A percentile compares a stretch with the other conserved stretches of the same genome.
phyloP scores from a whole-genome alignment of 2,113 vertebrate genomes.

The Oncorhynchus tshawytscha region DNA sequence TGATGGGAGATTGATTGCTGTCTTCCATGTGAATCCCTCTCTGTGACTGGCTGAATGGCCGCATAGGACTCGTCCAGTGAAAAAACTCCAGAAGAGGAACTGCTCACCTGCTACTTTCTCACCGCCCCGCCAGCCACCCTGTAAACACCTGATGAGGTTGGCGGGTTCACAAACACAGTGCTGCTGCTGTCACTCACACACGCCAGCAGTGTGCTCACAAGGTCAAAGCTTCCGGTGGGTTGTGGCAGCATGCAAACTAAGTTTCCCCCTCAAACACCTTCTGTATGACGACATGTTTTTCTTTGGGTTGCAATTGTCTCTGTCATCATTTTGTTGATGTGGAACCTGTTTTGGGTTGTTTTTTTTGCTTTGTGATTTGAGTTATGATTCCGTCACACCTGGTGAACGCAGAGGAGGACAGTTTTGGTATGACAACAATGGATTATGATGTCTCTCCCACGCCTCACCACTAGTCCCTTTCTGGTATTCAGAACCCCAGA shows the following conservation, averaged over 20 bases:
- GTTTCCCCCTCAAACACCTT: background rate
- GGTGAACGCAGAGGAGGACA: background rate
- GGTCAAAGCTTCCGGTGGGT: background rate
- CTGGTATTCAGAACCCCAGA: background rate
- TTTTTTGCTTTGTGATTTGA: background rate
- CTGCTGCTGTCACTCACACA: background rate
- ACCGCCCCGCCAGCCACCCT: background rate
- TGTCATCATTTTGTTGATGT: background rate
- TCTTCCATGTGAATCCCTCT: constrained; percentile 4
- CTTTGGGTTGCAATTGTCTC: no score
- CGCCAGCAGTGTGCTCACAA: background rate
- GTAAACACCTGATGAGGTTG: background rate
- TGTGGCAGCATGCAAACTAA: background rate
- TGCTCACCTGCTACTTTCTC: constrained; percentile 14
- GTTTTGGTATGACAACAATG: background rate
- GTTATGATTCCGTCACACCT: background rate
- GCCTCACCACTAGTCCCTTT: no score
- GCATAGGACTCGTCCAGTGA: background rate
- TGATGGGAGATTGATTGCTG: background rate
- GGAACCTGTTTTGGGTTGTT: background rate
- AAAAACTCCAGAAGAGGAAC: background rate
- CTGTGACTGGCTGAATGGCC: background rate
- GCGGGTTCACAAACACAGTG: background rate
- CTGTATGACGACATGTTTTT: background rate
- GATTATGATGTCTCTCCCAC: no score